Conservation (phyloP, 2,888 invertebrate species). For the Dascillus cervinus region DNA sequence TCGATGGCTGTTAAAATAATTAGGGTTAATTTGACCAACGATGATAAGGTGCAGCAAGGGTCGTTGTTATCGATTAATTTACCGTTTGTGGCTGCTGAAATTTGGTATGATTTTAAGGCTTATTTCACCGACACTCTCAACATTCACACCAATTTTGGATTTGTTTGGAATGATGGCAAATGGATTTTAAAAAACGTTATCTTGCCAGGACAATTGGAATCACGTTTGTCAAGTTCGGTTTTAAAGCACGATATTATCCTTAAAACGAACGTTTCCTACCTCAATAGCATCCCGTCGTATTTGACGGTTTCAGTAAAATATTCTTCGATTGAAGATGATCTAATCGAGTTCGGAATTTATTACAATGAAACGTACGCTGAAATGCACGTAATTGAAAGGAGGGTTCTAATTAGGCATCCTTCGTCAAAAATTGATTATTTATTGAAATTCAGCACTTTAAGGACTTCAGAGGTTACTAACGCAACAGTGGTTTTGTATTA, state of each 20-base stretch:
- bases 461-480: slow-evolving; percentile 13
- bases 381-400: slow-evolving; percentile 12
- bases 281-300: slow-evolving; percentile 13
- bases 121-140: neutral
- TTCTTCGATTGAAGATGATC: slow-evolving; percentile 15
- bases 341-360: slow-evolving; percentile 17
- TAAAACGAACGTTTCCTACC: slow-evolving; percentile 13
- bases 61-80: slow-evolving; percentile 6
- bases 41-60: slow-evolving; percentile 4
- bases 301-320: slow-evolving; percentile 16
- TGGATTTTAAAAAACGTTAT: slow-evolving; percentile 12
- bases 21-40: slow-evolving; percentile 6
- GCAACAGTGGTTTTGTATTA: slow-evolving; percentile 18
- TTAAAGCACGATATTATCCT: slow-evolving; percentile 17
- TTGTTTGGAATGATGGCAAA: too few relatives aligned
- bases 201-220: slow-evolving; percentile 13
- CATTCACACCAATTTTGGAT: slow-evolving; percentile 8
- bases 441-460: slow-evolving; percentile 14
- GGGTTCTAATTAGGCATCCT: slow-evolving; percentile 19
- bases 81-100: slow-evolving; percentile 15
- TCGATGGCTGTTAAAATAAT: slow-evolving; percentile 4
- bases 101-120: slow-evolving; percentile 10
- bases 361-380: slow-evolving; percentile 14
- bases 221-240: slow-evolving; percentile 11
- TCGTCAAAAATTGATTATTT: slow-evolving; percentile 21